A percentile compares a stretch with the other conserved stretches of the same genome.
Conservation (phyloP, 64 coral and sea anemone species). For the Trachythela sp. region DNA sequence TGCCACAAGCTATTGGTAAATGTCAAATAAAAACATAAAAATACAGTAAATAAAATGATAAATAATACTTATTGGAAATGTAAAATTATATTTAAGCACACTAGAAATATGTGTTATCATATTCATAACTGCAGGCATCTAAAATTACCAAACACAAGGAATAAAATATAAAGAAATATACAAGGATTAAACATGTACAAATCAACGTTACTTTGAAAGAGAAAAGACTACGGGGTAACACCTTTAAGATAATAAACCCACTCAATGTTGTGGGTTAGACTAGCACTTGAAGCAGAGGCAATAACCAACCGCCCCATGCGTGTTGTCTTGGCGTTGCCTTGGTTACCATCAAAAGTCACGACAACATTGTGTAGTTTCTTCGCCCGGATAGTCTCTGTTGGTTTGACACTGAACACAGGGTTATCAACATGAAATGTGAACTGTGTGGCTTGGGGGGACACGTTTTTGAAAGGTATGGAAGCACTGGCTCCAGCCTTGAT, state of each 20-base stretch:
- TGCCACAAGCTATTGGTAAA: too few species aligned
- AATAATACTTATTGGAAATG: too few species aligned
- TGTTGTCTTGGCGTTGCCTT: conserved; percentile 71
- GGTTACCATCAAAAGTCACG: conserved; percentile 89
- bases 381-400: conserved; percentile 71
- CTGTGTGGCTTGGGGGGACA: conserved; percentile 81
- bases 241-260: conserved; percentile 95
- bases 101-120: too few species aligned
- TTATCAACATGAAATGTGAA: conserved; percentile 84
- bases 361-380: conserved; percentile 90
- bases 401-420: conserved; percentile 82
- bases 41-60: too few species aligned
- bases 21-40: too few species aligned
- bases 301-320: conserved; percentile 85
- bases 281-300: conserved; percentile 74
- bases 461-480: conserved; percentile 93
- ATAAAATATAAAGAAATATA: background rate
- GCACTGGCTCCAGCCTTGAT: conserved; percentile 79
- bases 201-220: background rate
- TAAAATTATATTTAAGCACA: too few species aligned
- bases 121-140: too few species aligned
- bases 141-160: background rate
- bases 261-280: conserved; percentile 62
- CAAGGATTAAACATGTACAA: background rate
- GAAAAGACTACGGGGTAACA: conserved; percentile 48